Evolutionary conservation across 2,888 invertebrate genomes (phyloP).

Genomic region (Harpalus rubripes): DNA sequence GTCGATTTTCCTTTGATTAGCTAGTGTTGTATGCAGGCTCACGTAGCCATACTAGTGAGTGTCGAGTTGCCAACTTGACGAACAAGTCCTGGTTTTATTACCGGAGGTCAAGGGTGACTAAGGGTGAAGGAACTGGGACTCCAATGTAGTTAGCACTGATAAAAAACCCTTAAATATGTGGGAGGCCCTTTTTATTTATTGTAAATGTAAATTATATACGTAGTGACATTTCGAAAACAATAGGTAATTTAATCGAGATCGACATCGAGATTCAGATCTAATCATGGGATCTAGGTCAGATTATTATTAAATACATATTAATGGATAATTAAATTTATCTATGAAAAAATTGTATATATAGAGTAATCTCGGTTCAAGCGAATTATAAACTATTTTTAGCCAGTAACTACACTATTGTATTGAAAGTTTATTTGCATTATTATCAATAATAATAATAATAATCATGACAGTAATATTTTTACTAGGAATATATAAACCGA

Average conservation of each 20-base stretch:
- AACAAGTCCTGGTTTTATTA: constrained; percentile 18
- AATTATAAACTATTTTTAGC: too few relatives aligned
- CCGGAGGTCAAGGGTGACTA: constrained; percentile 19
- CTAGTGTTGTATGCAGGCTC: not conserved
- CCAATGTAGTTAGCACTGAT: not conserved
- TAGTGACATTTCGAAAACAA: not conserved
- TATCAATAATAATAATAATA: too few relatives aligned
- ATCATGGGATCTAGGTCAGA: constrained; percentile 14
- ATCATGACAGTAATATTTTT: too few relatives aligned
- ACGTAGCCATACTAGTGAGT: not conserved
- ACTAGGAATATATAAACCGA: too few relatives aligned
- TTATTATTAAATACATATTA: constrained; percentile 35
- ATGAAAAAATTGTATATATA: not conserved
- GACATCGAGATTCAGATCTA: not conserved
- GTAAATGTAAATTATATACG: not conserved
- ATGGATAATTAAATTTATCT: constrained; percentile 20
- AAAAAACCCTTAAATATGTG: not conserved
- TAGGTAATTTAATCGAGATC: not conserved
- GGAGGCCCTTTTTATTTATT: not conserved
- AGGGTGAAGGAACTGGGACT: constrained; percentile 23
- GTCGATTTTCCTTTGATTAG: not conserved
- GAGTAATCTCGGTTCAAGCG: too few relatives aligned
- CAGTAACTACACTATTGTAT: too few relatives aligned
- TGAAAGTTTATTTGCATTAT: too few relatives aligned
- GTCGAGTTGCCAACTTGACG: constrained; percentile 25